phyloP scores from a whole-genome alignment of 2,888 invertebrate genomes.

The Luffia ferchaultella region DNA sequence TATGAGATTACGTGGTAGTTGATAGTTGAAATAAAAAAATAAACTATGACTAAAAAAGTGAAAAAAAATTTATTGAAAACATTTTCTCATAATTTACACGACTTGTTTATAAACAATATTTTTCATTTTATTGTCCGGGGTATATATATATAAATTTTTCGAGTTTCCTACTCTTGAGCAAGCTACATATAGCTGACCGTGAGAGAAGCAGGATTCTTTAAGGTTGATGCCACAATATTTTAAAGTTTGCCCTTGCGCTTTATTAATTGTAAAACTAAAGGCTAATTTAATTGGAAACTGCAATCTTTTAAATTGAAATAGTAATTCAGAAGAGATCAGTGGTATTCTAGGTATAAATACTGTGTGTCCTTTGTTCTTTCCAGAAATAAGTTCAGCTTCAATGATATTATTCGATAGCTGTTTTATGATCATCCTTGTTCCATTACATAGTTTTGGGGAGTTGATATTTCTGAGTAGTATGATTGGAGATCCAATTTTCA shows the following conservation, averaged over 20 bases:
- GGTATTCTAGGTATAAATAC: conserved; percentile 9
- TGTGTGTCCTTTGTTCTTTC: conserved; percentile 8
- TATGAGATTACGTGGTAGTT: no score
- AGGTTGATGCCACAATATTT: conserved; percentile 12
- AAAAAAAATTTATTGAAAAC: no score
- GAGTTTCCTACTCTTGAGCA: conserved; percentile 7
- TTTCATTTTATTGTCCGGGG: no score
- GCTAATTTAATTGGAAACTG: conserved; percentile 11
- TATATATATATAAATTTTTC: no score
- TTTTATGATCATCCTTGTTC: not conserved
- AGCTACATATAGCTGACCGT: conserved; percentile 14
- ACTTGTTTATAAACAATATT: no score
- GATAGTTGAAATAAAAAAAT: no score
- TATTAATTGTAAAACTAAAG: conserved; percentile 10
- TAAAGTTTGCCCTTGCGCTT: conserved; percentile 11
- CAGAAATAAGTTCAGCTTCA: conserved; percentile 1
- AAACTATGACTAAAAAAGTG: no score
- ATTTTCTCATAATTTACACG: no score
- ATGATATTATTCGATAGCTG: not conserved
- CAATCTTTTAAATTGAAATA: conserved; percentile 10
- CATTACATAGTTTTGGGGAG: conserved; percentile 6
- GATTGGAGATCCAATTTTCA: conserved; percentile 13
- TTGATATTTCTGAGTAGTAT: conserved; percentile 14
- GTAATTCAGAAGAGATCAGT: no score
- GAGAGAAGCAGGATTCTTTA: conserved; percentile 14